These are phyloP conservation scores for Stichodactyla mertensii DNA, from an alignment of 64 coral and sea anemone species.

Conservation along the genomic window DNA sequence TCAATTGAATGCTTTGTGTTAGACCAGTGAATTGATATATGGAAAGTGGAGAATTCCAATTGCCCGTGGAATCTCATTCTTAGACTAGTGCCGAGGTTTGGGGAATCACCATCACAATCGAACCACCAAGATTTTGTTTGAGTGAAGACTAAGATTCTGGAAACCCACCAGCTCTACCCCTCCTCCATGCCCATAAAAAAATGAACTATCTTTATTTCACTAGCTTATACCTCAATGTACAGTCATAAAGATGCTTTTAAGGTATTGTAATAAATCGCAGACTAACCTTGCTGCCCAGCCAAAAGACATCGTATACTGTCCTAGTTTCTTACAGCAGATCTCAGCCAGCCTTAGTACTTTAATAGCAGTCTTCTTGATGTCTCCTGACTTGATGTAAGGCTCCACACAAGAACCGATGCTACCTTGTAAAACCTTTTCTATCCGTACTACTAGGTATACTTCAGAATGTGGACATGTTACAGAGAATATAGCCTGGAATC, in stretches of 20 bases:
- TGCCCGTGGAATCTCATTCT: too few relatives aligned
- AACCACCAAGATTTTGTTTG: too few relatives aligned
- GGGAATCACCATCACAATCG: too few relatives aligned
- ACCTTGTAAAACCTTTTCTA: constrained; percentile 94
- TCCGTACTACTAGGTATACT: constrained; percentile 85
- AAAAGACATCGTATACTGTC: constrained; percentile 84
- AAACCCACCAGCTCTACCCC: too few relatives aligned
- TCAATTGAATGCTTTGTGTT: too few relatives aligned
- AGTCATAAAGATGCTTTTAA: not conserved
- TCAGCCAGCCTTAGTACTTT: constrained; percentile 87
- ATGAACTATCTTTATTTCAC: too few relatives aligned
- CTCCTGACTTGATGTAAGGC: constrained; percentile 89
- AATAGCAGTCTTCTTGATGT: constrained; percentile 65
- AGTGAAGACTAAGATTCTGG: too few relatives aligned
- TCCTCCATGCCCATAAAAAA: too few relatives aligned
- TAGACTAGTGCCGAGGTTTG: too few relatives aligned
- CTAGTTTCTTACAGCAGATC: constrained; percentile 76
- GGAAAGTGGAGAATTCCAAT: too few relatives aligned
- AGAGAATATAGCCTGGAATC: constrained; percentile 67
- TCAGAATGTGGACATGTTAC: constrained; percentile 69
- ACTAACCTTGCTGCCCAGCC: constrained; percentile 81
- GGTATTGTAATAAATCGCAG: not conserved
- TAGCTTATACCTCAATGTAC: too few relatives aligned
- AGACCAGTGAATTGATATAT: too few relatives aligned
- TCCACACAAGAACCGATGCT: constrained; percentile 80